These are phyloP conservation scores for Shinisaurus crocodilurus DNA, from an alignment of 2,113 vertebrate species.

Conservation along the genomic window DNA sequence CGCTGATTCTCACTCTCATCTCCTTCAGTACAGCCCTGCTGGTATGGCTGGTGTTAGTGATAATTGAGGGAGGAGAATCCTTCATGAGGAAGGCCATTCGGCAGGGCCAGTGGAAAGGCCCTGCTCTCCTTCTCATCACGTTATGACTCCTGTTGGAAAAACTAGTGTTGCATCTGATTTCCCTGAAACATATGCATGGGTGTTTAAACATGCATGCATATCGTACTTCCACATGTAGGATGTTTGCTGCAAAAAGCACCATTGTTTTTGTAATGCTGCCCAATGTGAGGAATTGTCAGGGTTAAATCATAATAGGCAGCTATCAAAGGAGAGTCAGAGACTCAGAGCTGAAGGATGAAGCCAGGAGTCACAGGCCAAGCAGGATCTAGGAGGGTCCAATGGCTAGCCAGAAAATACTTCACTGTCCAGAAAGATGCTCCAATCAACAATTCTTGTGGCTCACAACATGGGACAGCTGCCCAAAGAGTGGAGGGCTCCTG, in stretches of 20 bases:
- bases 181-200: not conserved
- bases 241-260: not conserved
- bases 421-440: not conserved
- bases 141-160: not conserved
- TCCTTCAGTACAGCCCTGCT: too few species aligned
- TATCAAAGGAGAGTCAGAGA: not conserved
- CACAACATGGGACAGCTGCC: not conserved
- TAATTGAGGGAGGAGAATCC: too few species aligned
- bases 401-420: not conserved
- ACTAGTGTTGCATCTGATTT: not conserved
- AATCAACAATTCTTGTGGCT: not conserved
- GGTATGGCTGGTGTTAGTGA: too few species aligned
- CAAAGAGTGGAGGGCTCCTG: not conserved
- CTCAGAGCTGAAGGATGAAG: not conserved
- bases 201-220: not conserved
- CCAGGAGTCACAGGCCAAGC: not conserved
- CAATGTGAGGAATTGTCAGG: not conserved
- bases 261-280: not conserved
- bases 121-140: too few species aligned
- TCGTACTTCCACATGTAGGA: not conserved
- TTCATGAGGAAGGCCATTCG: too few species aligned
- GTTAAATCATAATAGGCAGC: not conserved
- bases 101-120: too few species aligned
- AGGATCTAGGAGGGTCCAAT: too few species aligned
- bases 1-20: too few species aligned